Percentiles rank a stretch among this genome's conserved stretches.
phyloP scores from a whole-genome alignment of 2,888 invertebrate genomes.

The Epicampocera succincta region DNA sequence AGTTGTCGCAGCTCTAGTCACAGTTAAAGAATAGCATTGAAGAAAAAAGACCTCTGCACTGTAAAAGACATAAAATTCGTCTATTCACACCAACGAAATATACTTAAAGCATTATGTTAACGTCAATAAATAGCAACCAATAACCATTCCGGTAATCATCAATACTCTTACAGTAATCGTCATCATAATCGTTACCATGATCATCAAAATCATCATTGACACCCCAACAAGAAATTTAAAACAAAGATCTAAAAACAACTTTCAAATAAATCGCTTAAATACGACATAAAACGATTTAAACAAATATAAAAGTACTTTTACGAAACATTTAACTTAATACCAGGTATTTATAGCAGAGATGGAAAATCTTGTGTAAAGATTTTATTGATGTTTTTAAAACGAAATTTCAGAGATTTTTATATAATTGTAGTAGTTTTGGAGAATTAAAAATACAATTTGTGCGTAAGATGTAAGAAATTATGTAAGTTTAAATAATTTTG shows the following conservation, averaged over 20 bases:
- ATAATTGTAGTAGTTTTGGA: no score
- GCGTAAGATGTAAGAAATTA: no score
- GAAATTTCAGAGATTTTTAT: no score
- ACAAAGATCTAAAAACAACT: constrained; percentile 42
- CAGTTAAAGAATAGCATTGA: neutral
- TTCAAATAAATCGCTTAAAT: constrained; percentile 35
- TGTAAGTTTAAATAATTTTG: no score
- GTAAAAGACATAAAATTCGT: constrained; percentile 68
- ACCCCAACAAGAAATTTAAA: constrained; percentile 71
- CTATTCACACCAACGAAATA: constrained; percentile 66
- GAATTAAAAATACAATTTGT: no score
- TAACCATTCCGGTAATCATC: constrained; percentile 70
- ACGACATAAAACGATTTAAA: constrained; percentile 23
- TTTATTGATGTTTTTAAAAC: no score
- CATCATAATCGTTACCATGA: constrained; percentile 73
- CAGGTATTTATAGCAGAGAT: neutral
- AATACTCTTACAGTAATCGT: constrained; percentile 71
- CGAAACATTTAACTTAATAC: neutral
- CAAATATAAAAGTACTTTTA: constrained; percentile 26
- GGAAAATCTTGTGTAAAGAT: neutral
- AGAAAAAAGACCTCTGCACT: constrained; percentile 51
- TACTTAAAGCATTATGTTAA: constrained; percentile 26
- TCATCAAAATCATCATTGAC: constrained; percentile 74
- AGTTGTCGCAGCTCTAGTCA: no score
- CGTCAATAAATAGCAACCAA: constrained; percentile 65